Evolutionary conservation across 2,888 invertebrate genomes (phyloP), one percentile per base, ranked within the genome.

Genomic region (Parelbella ahira): DNA sequence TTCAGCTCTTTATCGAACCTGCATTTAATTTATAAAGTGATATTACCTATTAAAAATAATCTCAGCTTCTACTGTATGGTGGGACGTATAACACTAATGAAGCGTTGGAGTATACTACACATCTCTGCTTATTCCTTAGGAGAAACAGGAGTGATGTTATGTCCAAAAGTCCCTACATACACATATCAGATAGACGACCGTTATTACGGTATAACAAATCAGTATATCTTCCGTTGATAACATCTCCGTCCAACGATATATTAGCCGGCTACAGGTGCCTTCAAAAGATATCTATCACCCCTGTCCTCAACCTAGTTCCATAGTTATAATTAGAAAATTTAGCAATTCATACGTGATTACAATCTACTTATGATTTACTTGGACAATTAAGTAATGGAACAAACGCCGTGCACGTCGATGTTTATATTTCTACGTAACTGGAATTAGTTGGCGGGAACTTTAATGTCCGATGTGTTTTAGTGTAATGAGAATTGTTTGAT

Each of bases 401-500:
- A 32, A 49, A 45, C 42, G 44, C 49, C 21, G 29, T 45, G 39
- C 45, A 21, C 27, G 29, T 37, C 34, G 44, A 37, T 41, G 41
- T 41, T 45, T 47, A 43, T 43, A 9, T 36, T 23, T 42, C 23
- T 29, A 42, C 23, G 42, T 56, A 56, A 53, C 56, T 58, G 56
- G 60, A 58, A 61, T 61, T 62, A 64, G n/a, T n/a, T n/a, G n/a
- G 65, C 47, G 49, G 53, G 49, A 49, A 49, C 45, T 55, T 53
- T 59, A 50, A 58, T 52, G 50, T 47, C 67, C 76, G 75, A 82
- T 74, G 74, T 71, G 70, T 79, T 74, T 83, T 78, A 77, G 69
- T 66, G 66, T 87, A 86, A 87, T 87, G 86, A 80, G 84, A 80
- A 86, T 87, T 83, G 84, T 87, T 82, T 81, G 74, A 74, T 65